Conservation (phyloP, 2,797 vertebrate genomes). For the Carcharodon carcharias region DNA sequence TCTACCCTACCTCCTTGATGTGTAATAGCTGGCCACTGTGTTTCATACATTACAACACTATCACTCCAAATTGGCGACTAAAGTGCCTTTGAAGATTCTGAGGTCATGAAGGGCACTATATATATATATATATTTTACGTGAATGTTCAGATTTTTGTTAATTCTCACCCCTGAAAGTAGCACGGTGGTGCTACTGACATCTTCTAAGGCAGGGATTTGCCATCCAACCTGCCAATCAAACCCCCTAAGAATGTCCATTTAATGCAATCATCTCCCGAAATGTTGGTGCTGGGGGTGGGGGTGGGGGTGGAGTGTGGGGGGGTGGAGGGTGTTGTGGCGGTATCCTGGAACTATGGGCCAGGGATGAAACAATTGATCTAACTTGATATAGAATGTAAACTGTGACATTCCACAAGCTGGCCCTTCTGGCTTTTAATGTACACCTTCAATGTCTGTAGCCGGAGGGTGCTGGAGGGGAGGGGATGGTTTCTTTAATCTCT, state of each 20-base stretch:
- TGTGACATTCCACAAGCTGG: background rate
- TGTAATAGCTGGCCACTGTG: background rate
- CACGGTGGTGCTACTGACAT: background rate
- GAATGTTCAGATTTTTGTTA: background rate
- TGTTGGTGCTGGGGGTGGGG: background rate
- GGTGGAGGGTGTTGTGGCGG: too few relatives aligned
- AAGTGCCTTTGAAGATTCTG: too few relatives aligned
- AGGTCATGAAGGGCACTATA: too few relatives aligned
- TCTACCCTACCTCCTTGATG: background rate
- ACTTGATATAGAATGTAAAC: background rate
- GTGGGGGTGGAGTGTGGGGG: too few relatives aligned
- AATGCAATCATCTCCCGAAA: background rate
- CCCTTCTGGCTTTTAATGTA: background rate
- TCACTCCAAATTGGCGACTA: background rate
- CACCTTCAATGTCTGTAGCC: background rate
- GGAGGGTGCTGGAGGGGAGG: too few relatives aligned
- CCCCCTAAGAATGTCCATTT: background rate
- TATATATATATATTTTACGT: too few relatives aligned
- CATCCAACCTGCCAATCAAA: background rate
- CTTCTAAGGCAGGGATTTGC: background rate
- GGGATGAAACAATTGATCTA: background rate
- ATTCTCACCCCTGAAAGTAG: background rate
- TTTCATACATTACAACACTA: background rate
- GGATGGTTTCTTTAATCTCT: background rate
- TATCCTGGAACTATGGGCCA: background rate